phyloP scores from a whole-genome alignment of 2,797 vertebrate genomes.

The Tauraco hartlaubi region DNA sequence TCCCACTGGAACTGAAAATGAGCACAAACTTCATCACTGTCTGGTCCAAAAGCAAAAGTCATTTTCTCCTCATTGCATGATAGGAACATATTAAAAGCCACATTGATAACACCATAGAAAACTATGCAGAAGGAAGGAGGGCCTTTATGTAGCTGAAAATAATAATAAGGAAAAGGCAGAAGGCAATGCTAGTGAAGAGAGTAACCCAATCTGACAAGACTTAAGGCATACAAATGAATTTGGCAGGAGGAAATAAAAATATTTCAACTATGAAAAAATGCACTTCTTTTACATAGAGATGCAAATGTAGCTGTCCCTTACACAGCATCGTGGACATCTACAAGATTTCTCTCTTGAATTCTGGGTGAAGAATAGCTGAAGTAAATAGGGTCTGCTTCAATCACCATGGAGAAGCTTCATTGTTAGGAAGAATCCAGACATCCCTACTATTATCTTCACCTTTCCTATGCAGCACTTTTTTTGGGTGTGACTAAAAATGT shows the following conservation, averaged over 20 bases:
- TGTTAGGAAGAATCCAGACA: not conserved
- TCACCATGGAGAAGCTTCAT: not conserved
- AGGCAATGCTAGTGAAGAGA: not conserved
- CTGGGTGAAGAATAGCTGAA: not conserved
- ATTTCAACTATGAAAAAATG: not conserved
- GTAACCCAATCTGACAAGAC: not conserved
- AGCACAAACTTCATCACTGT: not conserved
- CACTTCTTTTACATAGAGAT: not conserved
- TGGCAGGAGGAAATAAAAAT: not conserved
- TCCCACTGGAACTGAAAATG: slow-evolving; percentile 4
- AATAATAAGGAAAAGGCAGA: not conserved
- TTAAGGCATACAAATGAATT: not conserved
- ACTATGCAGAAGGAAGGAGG: not conserved
- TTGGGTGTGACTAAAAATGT: rapidly evolving
- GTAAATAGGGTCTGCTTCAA: not conserved
- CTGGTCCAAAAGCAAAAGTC: slow-evolving; percentile 2
- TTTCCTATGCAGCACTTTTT: not conserved
- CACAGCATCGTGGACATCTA: rapidly evolving
- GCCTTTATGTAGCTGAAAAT: not conserved
- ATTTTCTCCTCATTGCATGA: not conserved
- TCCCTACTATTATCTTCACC: not conserved
- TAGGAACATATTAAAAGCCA: not conserved
- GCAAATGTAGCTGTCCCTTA: not conserved
- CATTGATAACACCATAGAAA: not conserved
- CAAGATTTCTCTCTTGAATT: not conserved